Conservation (phyloP, 2,888 invertebrate species). For the Seira ritae region DNA sequence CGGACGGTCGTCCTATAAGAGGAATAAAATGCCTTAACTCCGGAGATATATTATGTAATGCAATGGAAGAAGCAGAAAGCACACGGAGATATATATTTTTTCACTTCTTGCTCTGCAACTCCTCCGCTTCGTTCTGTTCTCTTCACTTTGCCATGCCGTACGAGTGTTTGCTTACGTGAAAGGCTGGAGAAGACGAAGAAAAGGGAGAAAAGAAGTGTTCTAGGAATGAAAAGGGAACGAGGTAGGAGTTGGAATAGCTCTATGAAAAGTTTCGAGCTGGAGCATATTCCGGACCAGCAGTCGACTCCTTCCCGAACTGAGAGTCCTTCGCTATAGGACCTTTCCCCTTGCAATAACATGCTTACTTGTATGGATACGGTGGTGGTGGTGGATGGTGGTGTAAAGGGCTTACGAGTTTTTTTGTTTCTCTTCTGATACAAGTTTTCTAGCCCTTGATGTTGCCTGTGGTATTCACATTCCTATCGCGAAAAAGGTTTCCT, state of each 20-base stretch:
- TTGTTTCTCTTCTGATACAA: background rate
- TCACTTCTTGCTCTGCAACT: background rate
- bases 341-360: background rate
- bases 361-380: no score
- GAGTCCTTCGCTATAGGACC: constrained; percentile 5
- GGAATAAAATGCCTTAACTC: no score
- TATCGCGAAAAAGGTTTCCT: background rate
- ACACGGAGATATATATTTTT: background rate
- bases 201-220: background rate
- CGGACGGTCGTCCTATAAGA: no score
- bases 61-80: no score
- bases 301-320: constrained; percentile 29
- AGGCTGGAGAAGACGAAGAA: constrained; percentile 2
- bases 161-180: background rate
- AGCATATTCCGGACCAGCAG: constrained; percentile 39
- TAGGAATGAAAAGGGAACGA: background rate
- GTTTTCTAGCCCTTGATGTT: background rate
- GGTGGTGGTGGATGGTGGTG: background rate
- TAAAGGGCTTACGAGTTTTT: background rate
- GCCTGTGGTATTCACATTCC: background rate
- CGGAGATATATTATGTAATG: no score
- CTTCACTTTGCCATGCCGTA: background rate
- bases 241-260: constrained; percentile 19
- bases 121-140: constrained; percentile 30
- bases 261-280: constrained; percentile 3